Percentiles rank a stretch among this genome's conserved stretches.
These are phyloP conservation scores for Drosophila dunni DNA, from an alignment of 1,140 invertebrate species.

Conservation along the genomic window DNA sequence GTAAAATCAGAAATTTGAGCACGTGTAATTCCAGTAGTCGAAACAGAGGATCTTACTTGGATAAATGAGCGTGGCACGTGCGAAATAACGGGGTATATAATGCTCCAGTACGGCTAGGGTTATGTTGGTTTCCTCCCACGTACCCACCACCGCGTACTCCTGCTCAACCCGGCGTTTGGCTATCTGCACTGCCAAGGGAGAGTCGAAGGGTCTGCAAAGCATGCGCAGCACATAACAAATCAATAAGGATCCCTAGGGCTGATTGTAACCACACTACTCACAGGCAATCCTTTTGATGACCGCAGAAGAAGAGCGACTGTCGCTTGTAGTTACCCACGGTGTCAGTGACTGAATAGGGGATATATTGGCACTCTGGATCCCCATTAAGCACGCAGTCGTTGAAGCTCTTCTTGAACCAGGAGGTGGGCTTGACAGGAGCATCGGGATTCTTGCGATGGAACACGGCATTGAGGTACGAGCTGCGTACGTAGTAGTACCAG, in stretches of 20 bases:
- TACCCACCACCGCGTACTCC: slow-evolving; percentile 94
- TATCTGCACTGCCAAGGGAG: slow-evolving; percentile 90
- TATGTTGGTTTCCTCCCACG: slow-evolving; percentile 93
- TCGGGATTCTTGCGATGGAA: slow-evolving; percentile 93
- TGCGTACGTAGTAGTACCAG: slow-evolving; percentile 93
- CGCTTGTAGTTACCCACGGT: slow-evolving; percentile 91
- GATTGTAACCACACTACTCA: slow-evolving; percentile 85
- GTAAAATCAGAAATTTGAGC: slow-evolving; percentile 34
- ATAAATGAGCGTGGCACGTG: slow-evolving; percentile 87
- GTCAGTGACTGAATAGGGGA: slow-evolving; percentile 91
- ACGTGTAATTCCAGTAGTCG: not conserved
- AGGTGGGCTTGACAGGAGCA: slow-evolving; percentile 91
- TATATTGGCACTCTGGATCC: slow-evolving; percentile 92
- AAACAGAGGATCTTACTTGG: slow-evolving; percentile 50
- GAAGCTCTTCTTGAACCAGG: slow-evolving; percentile 95
- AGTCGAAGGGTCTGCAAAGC: slow-evolving; percentile 91
- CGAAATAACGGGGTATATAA: slow-evolving; percentile 93
- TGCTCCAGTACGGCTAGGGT: slow-evolving; percentile 92
- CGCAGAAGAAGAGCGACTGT: slow-evolving; percentile 94
- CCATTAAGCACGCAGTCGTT: slow-evolving; percentile 93
- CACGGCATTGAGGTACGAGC: slow-evolving; percentile 94
- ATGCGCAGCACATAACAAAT: slow-evolving; percentile 3
- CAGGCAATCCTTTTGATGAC: slow-evolving; percentile 93
- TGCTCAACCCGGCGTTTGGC: slow-evolving; percentile 93
- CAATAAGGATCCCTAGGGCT: not conserved